These are phyloP conservation scores for Eulemur mongoz DNA, from an alignment of 2,797 vertebrate genomes.

Conservation along the genomic window DNA sequence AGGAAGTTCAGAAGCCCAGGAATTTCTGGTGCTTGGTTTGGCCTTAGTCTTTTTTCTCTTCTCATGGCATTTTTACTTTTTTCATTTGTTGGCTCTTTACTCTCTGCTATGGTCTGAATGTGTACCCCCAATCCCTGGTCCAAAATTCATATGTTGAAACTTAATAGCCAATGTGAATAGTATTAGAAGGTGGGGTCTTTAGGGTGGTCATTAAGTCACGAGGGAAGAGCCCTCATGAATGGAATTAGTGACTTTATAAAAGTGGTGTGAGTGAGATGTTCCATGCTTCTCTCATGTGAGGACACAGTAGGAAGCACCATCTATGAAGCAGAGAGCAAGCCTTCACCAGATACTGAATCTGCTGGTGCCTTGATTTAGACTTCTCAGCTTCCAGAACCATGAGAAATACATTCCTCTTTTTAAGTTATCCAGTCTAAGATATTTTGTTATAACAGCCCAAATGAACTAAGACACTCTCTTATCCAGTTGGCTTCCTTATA, in stretches of 20 bases:
- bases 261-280: not conserved
- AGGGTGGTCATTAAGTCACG: not conserved
- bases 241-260: not conserved
- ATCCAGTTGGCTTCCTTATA: constrained; percentile 15
- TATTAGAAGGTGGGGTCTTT: not conserved
- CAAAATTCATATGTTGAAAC: not conserved
- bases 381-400: not conserved
- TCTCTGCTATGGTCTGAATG: not conserved
- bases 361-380: not conserved
- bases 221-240: not conserved
- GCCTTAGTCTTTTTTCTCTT: not conserved
- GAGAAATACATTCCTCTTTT: not conserved
- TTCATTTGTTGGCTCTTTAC: constrained; percentile 14
- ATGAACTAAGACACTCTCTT: not conserved
- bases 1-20: not conserved
- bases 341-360: not conserved
- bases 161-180: not conserved
- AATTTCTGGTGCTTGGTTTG: constrained; percentile 30
- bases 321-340: not conserved
- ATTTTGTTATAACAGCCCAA: not conserved
- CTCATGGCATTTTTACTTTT: not conserved
- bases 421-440: not conserved
- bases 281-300: not conserved
- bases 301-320: not conserved
- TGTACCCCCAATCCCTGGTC: not conserved